Evolutionary conservation across 2,797 vertebrate genomes (phyloP).

Genomic region (Psittacula derbiana): DNA sequence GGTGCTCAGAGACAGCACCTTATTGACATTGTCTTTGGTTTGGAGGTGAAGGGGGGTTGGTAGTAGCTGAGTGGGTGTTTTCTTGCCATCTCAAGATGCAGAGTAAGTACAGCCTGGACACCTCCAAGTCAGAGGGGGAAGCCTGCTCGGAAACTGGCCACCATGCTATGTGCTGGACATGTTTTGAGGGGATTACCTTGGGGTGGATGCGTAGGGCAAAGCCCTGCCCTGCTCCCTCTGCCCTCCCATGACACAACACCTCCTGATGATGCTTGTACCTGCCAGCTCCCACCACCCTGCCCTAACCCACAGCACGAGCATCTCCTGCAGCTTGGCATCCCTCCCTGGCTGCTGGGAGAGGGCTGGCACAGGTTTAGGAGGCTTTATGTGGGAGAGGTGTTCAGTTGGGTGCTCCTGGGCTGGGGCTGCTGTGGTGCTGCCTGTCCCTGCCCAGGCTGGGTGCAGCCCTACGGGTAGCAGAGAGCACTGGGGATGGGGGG

Average conservation of each 20-base stretch:
- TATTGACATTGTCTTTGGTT: rapidly evolving
- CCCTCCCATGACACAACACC: background rate
- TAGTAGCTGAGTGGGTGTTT: background rate
- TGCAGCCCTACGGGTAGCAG: background rate
- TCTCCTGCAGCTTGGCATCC: background rate
- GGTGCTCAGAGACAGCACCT: background rate
- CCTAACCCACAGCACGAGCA: background rate
- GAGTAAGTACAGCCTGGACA: background rate
- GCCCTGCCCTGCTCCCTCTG: background rate
- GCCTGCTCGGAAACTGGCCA: background rate
- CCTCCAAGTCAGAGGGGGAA: background rate
- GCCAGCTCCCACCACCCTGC: background rate
- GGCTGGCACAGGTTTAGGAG: background rate
- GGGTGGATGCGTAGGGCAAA: background rate
- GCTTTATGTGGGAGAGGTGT: rapidly evolving
- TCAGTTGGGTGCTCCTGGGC: rapidly evolving
- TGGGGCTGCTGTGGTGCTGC: background rate
- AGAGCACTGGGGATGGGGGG: background rate
- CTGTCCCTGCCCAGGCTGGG: background rate
- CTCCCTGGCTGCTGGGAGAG: background rate
- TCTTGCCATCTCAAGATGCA: background rate
- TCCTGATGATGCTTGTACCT: background rate
- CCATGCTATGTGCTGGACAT: rapidly evolving
- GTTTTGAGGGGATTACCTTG: background rate
- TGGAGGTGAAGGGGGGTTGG: background rate